Evolutionary conservation across 2,888 invertebrate genomes (phyloP), one percentile per base, ranked within the genome.

Genomic region (Lacanobia oleracea): DNA sequence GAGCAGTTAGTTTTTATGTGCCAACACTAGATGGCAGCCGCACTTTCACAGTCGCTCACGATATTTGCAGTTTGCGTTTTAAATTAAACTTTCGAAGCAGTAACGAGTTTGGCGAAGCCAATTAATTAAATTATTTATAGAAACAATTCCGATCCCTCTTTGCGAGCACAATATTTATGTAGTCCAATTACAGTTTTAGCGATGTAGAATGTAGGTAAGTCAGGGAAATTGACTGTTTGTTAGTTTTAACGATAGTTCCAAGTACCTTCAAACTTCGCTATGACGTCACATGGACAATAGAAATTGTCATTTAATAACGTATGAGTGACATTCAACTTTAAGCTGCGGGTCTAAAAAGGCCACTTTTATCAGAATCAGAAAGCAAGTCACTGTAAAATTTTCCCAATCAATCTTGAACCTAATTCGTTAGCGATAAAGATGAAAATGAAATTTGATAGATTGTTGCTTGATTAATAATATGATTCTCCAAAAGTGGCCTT

Each of bases 161-260:
- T 23, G 37, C n/a, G 14, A 48, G 9, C 40, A 27, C 10, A 59
- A 40, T n/a, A 45, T 75, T 43, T 16, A 53, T 23, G 48, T 33
- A 72, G 72, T 61, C 10, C 21, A n/a, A 51, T 33, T 51, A 23
- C 23, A 14, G 43, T 21, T 50, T 48, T 27, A 21, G 40, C 40
- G 40, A 51, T 51, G 12, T 27, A 21, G 37, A 27, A 43, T 21
- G 33, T 18, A 21, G 10, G 50, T 50, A 21, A 21, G 50, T 50
- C 4, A 21, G n/a, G 9, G 18, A 2, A 50, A 50, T n/a, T 50
- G 4, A 6, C n/a, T 21, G 14, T 53, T 51, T 12, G 18, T 1
- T 3, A 16, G 12, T 12, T n/a, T 12, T 51, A 21, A 21, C 21
- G 5, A 10, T 1, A 6, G 18, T 21, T 51, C 51, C n/a, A 12